Evolutionary conservation across 2,797 vertebrate genomes (phyloP).

Genomic region (Anolis apletophallus): DNA sequence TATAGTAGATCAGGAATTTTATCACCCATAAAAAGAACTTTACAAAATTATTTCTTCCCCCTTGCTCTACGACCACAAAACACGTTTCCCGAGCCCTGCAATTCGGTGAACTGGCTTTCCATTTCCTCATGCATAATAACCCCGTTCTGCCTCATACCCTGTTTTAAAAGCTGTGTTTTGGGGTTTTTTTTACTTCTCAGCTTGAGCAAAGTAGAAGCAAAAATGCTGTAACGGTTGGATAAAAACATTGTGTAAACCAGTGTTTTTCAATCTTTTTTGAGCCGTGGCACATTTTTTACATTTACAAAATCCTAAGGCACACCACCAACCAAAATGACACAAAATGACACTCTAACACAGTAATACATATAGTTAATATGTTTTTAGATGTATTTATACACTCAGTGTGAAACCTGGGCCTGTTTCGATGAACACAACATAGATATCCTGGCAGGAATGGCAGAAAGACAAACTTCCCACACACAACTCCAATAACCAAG

Average conservation of each 20-base stretch:
- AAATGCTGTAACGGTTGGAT: background rate
- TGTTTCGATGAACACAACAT: too few relatives aligned
- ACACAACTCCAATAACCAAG: too few relatives aligned
- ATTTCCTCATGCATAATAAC: background rate
- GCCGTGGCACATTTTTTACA: too few relatives aligned
- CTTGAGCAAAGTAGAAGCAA: background rate
- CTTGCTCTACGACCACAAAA: constrained; percentile 9
- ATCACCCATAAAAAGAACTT: constrained; percentile 64
- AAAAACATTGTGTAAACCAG: background rate
- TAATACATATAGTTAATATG: too few relatives aligned
- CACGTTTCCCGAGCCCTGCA: background rate
- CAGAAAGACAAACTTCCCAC: too few relatives aligned
- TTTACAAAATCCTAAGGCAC: too few relatives aligned
- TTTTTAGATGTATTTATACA: too few relatives aligned
- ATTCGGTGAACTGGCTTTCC: background rate
- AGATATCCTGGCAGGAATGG: too few relatives aligned
- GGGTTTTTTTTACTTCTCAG: background rate
- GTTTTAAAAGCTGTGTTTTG: background rate
- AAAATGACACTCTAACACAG: too few relatives aligned
- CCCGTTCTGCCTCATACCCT: background rate
- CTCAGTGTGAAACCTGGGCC: too few relatives aligned
- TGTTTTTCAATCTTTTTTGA: too few relatives aligned
- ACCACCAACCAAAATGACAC: too few relatives aligned
- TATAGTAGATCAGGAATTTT: constrained; percentile 62
- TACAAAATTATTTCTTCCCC: background rate